Percentiles rank a stretch among this genome's conserved stretches.
Conservation (phyloP, 2,888 invertebrate species). For the Mythimna albipuncta region DNA sequence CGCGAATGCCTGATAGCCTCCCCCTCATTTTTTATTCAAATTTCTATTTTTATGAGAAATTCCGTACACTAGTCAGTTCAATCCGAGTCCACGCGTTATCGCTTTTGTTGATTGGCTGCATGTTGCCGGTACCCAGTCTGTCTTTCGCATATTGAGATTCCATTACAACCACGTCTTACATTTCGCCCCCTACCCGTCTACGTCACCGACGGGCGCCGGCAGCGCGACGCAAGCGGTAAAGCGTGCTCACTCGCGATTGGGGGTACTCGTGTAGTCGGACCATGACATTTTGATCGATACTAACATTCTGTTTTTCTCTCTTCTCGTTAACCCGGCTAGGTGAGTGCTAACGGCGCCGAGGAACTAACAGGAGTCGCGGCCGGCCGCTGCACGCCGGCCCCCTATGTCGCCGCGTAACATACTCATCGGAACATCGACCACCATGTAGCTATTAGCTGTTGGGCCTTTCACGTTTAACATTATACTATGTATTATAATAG, state of each 20-base stretch:
- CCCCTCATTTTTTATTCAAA: constrained; percentile 78
- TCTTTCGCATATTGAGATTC: constrained; percentile 57
- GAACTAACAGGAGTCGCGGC: constrained; percentile 88
- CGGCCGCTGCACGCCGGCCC: constrained; percentile 79
- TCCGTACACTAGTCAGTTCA: constrained; percentile 85
- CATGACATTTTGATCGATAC: constrained; percentile 91
- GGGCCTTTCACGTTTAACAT: constrained; percentile 90
- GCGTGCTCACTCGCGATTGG: constrained; percentile 78
- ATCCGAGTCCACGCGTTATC: constrained; percentile 86
- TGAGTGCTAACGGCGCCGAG: constrained; percentile 94
- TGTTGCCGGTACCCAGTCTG: constrained; percentile 77
- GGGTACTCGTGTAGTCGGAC: constrained; percentile 86
- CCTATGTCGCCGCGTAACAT: constrained; percentile 86
- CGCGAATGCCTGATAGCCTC: constrained; percentile 91
- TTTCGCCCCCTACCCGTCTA: constrained; percentile 31
- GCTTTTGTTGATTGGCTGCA: constrained; percentile 85
- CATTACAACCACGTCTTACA: constrained; percentile 50
- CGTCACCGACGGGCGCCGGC: constrained; percentile 63
- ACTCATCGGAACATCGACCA: constrained; percentile 89
- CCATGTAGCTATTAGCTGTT: constrained; percentile 90
- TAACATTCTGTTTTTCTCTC: constrained; percentile 94
- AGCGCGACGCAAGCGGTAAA: constrained; percentile 78
- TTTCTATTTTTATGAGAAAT: constrained; percentile 79
- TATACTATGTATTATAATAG: constrained; percentile 90
- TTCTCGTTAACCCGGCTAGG: constrained; percentile 94